Evolutionary conservation across 2,888 invertebrate species (phyloP).

Genomic region (Parelbella ahira): DNA sequence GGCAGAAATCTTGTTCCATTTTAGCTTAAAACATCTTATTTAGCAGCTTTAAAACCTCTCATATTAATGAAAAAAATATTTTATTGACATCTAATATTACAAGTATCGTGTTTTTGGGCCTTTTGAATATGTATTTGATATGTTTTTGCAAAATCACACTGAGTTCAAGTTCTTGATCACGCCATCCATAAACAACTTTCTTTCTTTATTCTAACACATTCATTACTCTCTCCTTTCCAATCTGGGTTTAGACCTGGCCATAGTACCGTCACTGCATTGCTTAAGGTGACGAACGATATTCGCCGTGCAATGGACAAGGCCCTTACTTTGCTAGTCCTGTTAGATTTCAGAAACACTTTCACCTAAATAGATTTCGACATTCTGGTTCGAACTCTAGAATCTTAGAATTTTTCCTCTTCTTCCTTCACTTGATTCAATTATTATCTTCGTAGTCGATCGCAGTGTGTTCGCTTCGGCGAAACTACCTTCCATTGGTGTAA

Average conservation of each 20-base stretch:
- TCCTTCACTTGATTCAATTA: neutral
- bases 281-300: neutral
- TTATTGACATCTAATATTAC: too few relatives aligned
- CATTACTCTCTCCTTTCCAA: neutral
- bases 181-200: neutral
- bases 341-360: neutral
- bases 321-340: neutral
- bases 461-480: neutral
- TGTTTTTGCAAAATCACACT: too few relatives aligned
- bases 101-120: too few relatives aligned
- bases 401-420: neutral
- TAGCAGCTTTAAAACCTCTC: too few relatives aligned
- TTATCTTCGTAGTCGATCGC: conserved; percentile 2
- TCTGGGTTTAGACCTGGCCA: neutral
- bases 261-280: neutral
- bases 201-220: too few relatives aligned
- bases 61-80: too few relatives aligned
- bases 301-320: neutral
- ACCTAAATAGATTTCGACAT: neutral
- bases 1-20: too few relatives aligned
- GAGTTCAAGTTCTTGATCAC: neutral
- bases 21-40: too few relatives aligned
- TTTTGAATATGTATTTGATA: too few relatives aligned
- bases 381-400: conserved; percentile 24
- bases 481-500: neutral